Conservation (phyloP, 2,797 vertebrate genomes). For the Sebastes oblongus region DNA sequence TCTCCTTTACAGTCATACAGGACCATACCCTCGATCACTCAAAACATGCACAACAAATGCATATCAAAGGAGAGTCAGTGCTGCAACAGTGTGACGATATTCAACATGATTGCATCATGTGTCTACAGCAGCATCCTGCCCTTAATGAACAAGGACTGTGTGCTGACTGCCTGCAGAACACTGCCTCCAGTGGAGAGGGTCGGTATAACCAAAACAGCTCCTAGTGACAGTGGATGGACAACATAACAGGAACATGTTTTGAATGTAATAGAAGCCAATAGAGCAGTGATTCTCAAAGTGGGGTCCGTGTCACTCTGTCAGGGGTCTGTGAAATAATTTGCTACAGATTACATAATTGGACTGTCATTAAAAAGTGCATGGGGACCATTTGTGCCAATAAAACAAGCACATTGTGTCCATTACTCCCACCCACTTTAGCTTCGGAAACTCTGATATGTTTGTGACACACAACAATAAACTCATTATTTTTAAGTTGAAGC, state of each 20-base stretch:
- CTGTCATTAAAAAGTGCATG: neutral
- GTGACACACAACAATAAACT: too few relatives aligned
- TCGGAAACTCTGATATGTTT: too few relatives aligned
- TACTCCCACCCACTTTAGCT: too few relatives aligned
- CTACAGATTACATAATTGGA: neutral
- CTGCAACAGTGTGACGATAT: slow-evolving; percentile 50
- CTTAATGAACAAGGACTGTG: slow-evolving; percentile 1
- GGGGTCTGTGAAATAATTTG: neutral
- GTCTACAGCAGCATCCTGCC: slow-evolving; percentile 32
- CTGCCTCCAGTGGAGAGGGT: slow-evolving; percentile 58
- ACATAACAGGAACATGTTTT: neutral
- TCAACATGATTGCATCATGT: slow-evolving; percentile 64
- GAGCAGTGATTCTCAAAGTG: neutral
- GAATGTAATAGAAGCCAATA: neutral
- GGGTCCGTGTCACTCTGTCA: neutral
- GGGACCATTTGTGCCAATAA: too few relatives aligned
- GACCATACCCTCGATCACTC: neutral
- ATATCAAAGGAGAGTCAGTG: slow-evolving; percentile 16
- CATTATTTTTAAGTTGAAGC: too few relatives aligned
- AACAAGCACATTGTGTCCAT: too few relatives aligned
- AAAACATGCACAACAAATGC: slow-evolving; percentile 6
- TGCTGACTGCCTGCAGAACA: slow-evolving; percentile 27
- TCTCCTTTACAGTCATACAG: neutral
- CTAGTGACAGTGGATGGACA: neutral
- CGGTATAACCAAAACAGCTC: slow-evolving; percentile 44